Conservation (phyloP, 2,113 vertebrate genomes). For the Phyllopteryx taeniolatus region DNA sequence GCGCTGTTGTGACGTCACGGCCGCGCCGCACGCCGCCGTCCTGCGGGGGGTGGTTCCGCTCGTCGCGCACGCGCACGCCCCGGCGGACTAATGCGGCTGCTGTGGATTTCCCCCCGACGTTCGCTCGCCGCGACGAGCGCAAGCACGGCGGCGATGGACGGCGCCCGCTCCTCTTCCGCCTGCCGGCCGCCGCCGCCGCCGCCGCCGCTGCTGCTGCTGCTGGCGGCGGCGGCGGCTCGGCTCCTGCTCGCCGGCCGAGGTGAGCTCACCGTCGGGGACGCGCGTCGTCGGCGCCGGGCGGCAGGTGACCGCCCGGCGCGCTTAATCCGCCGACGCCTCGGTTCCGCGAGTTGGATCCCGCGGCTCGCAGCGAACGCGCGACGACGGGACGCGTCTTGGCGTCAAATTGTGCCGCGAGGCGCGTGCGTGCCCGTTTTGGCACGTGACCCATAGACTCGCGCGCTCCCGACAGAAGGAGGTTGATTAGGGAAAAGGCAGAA, state of each 20-base stretch:
- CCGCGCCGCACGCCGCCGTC: conserved; percentile 19
- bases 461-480: not conserved
- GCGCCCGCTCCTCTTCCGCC: not conserved
- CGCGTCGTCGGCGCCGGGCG: conserved; percentile 27
- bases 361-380: no score
- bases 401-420: not conserved
- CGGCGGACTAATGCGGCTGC: conserved; percentile 1
- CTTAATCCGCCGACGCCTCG: conserved; percentile 57
- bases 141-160: not conserved
- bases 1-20: conserved; percentile 71
- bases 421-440: not conserved
- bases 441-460: not conserved
- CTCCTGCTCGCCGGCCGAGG: conserved; percentile 7
- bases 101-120: not conserved
- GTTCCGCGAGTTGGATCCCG: not conserved
- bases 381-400: no score
- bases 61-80: not conserved
- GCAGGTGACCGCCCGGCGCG: conserved; percentile 59
- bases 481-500: not conserved
- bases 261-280: not conserved
- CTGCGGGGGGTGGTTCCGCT: conserved; percentile 29
- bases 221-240: not conserved
- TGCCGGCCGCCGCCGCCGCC: no score
- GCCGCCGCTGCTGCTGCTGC: not conserved
- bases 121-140: not conserved